Evolutionary conservation across 2,113 vertebrate species (phyloP), one percentile per base, ranked within the genome.

Genomic region (Pterocles burchelli): DNA sequence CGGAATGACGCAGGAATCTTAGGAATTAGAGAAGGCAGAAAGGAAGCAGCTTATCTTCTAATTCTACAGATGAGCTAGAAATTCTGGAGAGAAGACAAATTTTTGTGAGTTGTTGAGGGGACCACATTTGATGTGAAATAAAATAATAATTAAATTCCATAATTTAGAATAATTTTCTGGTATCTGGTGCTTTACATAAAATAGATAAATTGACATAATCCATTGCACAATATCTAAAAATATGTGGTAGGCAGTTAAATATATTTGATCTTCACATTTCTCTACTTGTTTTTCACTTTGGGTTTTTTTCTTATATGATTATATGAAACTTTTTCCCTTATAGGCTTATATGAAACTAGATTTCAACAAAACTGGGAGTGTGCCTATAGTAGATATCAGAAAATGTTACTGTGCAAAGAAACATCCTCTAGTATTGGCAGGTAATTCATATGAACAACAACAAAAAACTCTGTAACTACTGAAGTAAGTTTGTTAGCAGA

Each of bases 271-370:
- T 85, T 90, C 80, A 24, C 2, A 8, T 61, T 22, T 74, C 70
- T 54, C 19, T 13, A 38, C 31, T 63, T 55, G 5, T 28, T 15
- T 18, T 41, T 55, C 41, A 41, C 41, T 41, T 41, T 41, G 41
- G 61, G 75, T 67, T 72, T n/a, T 63, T 80, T 79, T 94, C 25
- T 66, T 74, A n/a, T 48, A 98, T 98, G 95, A 97, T 79, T 98
- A 98, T 83, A 96, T 98, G 94, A 98, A 49, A 94, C 36, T 89
- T 54, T 83, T 88, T 92, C 14, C 10, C 57, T 45, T 61, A 10
- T 51, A 99, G 98, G 98, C 97, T 85, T 99, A 98, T 90, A 98
- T 98, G 97, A 99, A 99, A 97, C 92, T 99, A 58, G 98, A 98
- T 96, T 98, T 98, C 89, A 98, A 90, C 96, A 99, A 98, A 97